A percentile compares a stretch with the other conserved stretches of the same genome.
Conservation (phyloP, 2,888 invertebrate species). For the Polydrusus tereticollis region DNA sequence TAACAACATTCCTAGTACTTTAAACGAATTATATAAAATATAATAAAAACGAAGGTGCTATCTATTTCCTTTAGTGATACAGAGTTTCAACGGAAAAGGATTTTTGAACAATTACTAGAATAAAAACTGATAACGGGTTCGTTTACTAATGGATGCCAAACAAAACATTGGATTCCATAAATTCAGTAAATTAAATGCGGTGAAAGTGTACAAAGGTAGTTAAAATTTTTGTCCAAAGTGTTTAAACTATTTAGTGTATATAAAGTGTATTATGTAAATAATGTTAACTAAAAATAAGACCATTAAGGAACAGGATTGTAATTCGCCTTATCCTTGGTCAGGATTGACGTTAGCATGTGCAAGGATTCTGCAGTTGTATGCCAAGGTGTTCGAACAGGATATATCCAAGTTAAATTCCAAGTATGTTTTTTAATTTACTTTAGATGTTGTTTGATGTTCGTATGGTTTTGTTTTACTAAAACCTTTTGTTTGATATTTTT, state of each 20-base stretch:
- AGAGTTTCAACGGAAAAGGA: slow-evolving; percentile 27
- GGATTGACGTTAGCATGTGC: slow-evolving; percentile 87
- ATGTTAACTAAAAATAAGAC: slow-evolving; percentile 56
- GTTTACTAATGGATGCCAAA: slow-evolving; percentile 29
- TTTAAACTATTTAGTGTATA: slow-evolving; percentile 9
- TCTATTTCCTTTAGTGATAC: slow-evolving; percentile 40
- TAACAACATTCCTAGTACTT: background rate
- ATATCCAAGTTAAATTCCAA: slow-evolving; percentile 48
- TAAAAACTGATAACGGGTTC: slow-evolving; percentile 38
- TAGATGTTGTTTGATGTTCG: slow-evolving; percentile 1
- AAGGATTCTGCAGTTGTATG: slow-evolving; percentile 86
- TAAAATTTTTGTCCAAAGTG: background rate
- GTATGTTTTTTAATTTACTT: slow-evolving; percentile 32
- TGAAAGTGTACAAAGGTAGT: slow-evolving; percentile 18
- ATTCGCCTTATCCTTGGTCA: slow-evolving; percentile 71
- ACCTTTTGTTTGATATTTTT: background rate
- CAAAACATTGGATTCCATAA: slow-evolving; percentile 24
- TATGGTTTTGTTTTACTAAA: background rate
- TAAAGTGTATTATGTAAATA: slow-evolving; percentile 32
- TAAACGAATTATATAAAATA: background rate
- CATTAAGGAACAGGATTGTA: slow-evolving; percentile 55
- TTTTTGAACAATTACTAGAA: slow-evolving; percentile 36
- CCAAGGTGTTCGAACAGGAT: slow-evolving; percentile 85
- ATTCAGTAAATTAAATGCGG: slow-evolving; percentile 20
- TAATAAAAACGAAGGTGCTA: background rate